Conservation (phyloP, 2,797 vertebrate genomes). For the Avahi laniger region DNA sequence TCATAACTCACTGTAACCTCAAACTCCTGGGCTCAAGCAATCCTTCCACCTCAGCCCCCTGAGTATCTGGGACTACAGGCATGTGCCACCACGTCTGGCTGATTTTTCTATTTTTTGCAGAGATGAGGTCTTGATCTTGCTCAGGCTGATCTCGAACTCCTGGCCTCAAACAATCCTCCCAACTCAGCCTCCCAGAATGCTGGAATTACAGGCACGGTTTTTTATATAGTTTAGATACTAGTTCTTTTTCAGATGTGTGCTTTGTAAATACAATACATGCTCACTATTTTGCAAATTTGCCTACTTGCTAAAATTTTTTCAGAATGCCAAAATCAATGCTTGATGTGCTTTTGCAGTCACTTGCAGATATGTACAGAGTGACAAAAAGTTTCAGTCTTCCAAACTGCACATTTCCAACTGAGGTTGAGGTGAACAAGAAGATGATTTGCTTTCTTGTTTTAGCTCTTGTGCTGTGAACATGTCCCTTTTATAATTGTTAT, state of each 20-base stretch:
- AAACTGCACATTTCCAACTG: neutral
- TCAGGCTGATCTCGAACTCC: too few species aligned
- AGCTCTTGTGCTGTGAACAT: neutral
- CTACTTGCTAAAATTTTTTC: neutral
- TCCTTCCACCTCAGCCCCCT: too few species aligned
- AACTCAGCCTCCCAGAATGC: too few species aligned
- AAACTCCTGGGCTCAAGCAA: too few species aligned
- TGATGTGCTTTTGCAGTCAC: neutral
- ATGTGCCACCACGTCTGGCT: too few species aligned
- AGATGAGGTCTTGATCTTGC: too few species aligned
- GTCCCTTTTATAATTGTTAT: neutral
- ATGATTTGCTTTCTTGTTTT: neutral
- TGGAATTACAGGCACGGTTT: neutral
- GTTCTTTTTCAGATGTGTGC: neutral
- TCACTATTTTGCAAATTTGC: neutral
- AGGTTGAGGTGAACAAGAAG: neutral
- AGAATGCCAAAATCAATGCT: neutral
- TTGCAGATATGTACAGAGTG: neutral
- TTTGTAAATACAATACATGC: neutral
- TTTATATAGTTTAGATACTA: neutral
- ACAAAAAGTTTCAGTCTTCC: neutral
- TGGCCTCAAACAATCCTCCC: too few species aligned
- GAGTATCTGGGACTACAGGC: too few species aligned
- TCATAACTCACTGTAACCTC: too few species aligned
- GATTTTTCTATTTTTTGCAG: too few species aligned